Conservation (phyloP, 2,113 vertebrate genomes). For the Carassius carassius region DNA sequence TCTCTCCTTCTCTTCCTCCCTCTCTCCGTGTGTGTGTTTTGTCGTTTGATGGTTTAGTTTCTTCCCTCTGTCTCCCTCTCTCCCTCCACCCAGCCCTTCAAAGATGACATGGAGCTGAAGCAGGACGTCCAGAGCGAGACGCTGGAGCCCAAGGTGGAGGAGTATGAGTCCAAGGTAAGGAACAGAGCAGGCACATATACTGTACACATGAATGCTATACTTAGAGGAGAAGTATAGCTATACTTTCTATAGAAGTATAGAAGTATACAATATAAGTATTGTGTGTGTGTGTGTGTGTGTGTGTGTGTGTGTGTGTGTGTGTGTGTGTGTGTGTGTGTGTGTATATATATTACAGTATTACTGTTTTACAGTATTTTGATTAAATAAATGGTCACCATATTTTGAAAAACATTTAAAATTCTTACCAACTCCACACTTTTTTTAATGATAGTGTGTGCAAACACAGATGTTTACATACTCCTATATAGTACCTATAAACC, state of each 20-base stretch:
- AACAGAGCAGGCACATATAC: background rate
- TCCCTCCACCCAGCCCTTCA: slow-evolving; percentile 88
- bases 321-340: too few relatives aligned
- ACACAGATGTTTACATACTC: background rate
- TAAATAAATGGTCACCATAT: too few relatives aligned
- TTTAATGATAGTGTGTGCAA: background rate
- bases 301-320: too few relatives aligned
- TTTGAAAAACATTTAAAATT: background rate
- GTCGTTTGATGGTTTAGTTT: slow-evolving; percentile 83
- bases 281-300: too few relatives aligned
- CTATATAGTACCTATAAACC: background rate
- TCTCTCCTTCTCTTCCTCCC: slow-evolving; percentile 66
- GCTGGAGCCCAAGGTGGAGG: slow-evolving; percentile 85
- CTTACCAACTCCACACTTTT: background rate
- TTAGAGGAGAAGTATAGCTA: background rate
- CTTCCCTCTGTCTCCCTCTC: slow-evolving; percentile 80
- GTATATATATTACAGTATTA: too few relatives aligned
- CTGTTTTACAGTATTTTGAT: too few relatives aligned
- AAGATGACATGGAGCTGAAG: slow-evolving; percentile 93
- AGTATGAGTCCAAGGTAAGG: slow-evolving; percentile 94
- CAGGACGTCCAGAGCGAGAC: slow-evolving; percentile 90
- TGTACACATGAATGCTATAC: background rate
- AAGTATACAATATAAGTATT: too few relatives aligned
- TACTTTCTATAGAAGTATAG: too few relatives aligned
- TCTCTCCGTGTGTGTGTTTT: slow-evolving; percentile 73